Percentiles rank a stretch among this genome's conserved stretches.
Conservation (phyloP, 2,797 vertebrate species). For the Hyperoplus immaculatus region DNA sequence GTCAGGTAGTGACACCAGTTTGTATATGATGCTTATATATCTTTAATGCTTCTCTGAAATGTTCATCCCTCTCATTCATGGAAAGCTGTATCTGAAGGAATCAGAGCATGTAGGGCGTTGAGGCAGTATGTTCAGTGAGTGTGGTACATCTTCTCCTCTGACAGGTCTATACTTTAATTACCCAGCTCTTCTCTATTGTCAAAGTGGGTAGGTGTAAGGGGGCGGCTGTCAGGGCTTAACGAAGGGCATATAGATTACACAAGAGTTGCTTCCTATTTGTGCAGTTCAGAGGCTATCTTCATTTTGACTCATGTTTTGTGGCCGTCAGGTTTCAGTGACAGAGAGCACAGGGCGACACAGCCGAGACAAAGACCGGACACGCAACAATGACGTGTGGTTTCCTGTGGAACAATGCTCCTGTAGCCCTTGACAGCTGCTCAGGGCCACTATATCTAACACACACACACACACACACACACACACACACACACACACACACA, state of each 20-base stretch:
- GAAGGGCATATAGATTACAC: too few species aligned
- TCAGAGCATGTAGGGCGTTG: neutral
- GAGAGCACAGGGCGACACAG: neutral
- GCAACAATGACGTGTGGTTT: slow-evolving; percentile 51
- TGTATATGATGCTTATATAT: too few species aligned
- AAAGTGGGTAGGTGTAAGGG: neutral
- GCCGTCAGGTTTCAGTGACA: slow-evolving; percentile 7
- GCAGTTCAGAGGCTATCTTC: slow-evolving; percentile 25
- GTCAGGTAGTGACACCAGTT: too few species aligned
- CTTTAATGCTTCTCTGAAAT: neutral
- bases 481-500: neutral
- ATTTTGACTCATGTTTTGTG: neutral
- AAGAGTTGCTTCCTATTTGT: too few species aligned
- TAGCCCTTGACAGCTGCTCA: slow-evolving; percentile 15
- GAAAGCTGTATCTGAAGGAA: neutral
- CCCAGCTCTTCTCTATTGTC: neutral
- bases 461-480: neutral
- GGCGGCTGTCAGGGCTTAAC: too few species aligned
- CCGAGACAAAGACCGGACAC: slow-evolving; percentile 51
- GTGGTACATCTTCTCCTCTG: neutral
- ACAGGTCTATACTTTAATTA: neutral
- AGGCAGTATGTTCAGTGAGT: neutral
- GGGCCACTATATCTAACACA: neutral
- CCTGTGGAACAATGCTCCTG: slow-evolving; percentile 61
- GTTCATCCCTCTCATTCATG: neutral